phyloP scores from a whole-genome alignment of 2,113 vertebrate genomes.

The Galeopterus variegatus region DNA sequence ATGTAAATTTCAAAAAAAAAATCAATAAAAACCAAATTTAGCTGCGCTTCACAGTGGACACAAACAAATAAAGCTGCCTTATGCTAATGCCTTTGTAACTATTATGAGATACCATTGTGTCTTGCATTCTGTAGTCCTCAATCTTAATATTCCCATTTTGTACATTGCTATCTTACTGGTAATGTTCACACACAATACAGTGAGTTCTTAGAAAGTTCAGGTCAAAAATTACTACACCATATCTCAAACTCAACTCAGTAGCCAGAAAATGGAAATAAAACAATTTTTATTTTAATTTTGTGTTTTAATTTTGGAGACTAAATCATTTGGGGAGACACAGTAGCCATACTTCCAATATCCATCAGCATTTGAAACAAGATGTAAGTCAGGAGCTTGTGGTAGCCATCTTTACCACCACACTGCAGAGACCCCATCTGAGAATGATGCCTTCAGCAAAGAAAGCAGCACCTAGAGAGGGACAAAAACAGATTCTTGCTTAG shows the following conservation, averaged over 20 bases:
- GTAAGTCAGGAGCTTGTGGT: not conserved
- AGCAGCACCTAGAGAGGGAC: not conserved
- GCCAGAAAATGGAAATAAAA: conserved; percentile 23
- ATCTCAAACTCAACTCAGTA: not conserved
- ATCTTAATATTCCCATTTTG: not conserved
- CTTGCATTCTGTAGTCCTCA: not conserved
- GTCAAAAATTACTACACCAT: not conserved
- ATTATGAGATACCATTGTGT: not conserved
- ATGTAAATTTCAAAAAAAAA: not conserved
- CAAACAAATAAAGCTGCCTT: conserved; percentile 12
- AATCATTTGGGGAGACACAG: not conserved
- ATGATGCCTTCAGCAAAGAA: not conserved
- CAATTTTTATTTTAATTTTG: not conserved
- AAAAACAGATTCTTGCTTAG: not conserved
- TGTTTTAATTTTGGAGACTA: conserved; percentile 44
- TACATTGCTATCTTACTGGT: not conserved
- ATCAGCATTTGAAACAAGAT: not conserved
- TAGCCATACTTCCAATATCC: not conserved
- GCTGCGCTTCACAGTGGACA: not conserved
- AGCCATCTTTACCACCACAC: not conserved
- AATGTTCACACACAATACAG: not conserved
- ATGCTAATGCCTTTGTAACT: not conserved
- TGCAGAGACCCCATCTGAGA: not conserved
- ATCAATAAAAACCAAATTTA: conserved; percentile 20
- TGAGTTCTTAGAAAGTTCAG: not conserved